Evolutionary conservation across 2,113 vertebrate genomes (phyloP).

Genomic region (Notarius lentiginosus): DNA sequence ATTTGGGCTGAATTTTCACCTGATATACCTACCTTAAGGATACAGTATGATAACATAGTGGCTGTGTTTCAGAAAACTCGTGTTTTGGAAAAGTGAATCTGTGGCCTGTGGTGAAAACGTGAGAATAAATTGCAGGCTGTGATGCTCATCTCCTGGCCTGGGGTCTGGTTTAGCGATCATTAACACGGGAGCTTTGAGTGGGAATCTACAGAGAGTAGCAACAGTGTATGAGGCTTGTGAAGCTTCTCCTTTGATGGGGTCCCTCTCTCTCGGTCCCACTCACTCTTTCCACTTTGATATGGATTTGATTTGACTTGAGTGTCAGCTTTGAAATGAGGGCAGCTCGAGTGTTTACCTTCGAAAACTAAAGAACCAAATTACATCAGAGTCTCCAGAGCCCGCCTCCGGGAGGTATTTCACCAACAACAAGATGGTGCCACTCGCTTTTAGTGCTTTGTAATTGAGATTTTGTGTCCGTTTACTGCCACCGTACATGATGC

Average conservation of each 20-base stretch:
- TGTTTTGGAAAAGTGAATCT: background rate
- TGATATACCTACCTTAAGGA: background rate
- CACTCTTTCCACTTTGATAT: background rate
- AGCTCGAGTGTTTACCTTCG: slow-evolving; percentile 38
- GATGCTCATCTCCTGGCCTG: background rate
- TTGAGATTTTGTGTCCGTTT: slow-evolving; percentile 12
- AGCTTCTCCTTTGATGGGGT: slow-evolving; percentile 26
- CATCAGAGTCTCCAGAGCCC: background rate
- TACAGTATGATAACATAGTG: background rate
- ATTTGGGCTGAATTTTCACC: too few species aligned
- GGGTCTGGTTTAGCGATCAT: slow-evolving; percentile 4
- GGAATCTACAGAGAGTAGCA: slow-evolving; percentile 3
- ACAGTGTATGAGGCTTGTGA: slow-evolving; percentile 6
- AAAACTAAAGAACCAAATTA: slow-evolving; percentile 35
- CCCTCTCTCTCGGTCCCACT: slow-evolving; percentile 4
- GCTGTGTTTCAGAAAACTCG: background rate
- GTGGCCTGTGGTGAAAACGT: slow-evolving; percentile 6
- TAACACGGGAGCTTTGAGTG: background rate
- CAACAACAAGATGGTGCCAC: background rate
- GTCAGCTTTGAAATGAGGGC: slow-evolving; percentile 29
- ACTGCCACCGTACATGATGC: background rate
- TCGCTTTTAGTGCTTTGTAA: slow-evolving; percentile 25
- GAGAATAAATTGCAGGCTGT: background rate
- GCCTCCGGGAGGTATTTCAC: background rate
- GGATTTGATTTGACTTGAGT: slow-evolving; percentile 30